Evolutionary conservation across 2,888 invertebrate species (phyloP).

Genomic region (Eristalis pertinax): DNA sequence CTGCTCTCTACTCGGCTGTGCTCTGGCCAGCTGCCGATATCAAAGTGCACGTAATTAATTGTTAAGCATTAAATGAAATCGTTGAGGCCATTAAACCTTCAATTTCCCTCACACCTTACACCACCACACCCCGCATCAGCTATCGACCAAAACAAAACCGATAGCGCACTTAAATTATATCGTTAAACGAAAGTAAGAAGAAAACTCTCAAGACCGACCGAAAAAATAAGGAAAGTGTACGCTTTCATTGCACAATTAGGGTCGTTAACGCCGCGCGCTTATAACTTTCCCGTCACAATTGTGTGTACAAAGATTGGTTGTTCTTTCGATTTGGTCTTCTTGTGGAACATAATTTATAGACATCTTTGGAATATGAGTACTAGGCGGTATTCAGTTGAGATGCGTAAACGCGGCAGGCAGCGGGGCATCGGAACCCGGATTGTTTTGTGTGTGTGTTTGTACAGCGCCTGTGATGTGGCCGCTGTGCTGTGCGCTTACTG

Average conservation of each 20-base stretch:
- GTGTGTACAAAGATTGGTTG: conserved; percentile 3
- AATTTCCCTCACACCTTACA: not conserved
- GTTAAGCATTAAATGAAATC: conserved; percentile 20
- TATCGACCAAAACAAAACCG: not conserved
- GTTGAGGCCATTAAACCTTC: not conserved
- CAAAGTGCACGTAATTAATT: conserved; percentile 16
- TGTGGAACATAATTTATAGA: conserved; percentile 14
- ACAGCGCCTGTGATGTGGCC: not conserved
- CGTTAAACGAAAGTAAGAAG: conserved; percentile 47
- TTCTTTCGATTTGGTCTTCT: conserved; percentile 8
- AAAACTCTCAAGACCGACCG: conserved; percentile 13
- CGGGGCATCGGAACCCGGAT: not conserved
- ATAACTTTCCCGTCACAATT: conserved; percentile 47
- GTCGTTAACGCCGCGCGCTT: conserved; percentile 35
- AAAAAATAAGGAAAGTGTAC: conserved; percentile 45
- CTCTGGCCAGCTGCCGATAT: not conserved
- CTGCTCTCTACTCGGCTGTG: not conserved
- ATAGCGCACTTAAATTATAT: conserved; percentile 18
- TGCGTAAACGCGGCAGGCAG: not conserved
- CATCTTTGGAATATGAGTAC: not conserved
- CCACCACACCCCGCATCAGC: not conserved
- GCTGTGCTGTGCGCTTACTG: not conserved
- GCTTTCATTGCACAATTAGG: conserved; percentile 62
- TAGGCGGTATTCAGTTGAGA: not conserved
- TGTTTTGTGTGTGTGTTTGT: no score